phyloP scores from a whole-genome alignment of 92 coral and sea anemone genomes.

The Parazoanthus swiftii region DNA sequence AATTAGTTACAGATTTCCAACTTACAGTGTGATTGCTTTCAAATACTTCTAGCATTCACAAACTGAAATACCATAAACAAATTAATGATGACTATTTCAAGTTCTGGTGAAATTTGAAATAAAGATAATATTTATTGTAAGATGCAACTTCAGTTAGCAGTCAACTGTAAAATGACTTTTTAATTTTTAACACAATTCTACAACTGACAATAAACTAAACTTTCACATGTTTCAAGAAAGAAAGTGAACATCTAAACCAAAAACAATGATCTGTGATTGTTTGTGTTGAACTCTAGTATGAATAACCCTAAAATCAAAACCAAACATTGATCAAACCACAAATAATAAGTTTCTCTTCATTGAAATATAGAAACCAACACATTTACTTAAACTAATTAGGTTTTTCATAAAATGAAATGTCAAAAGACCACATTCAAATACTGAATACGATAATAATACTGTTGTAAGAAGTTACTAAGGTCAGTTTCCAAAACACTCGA shows the following conservation, averaged over 20 bases:
- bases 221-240: conserved; percentile 3
- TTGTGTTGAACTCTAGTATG: not conserved
- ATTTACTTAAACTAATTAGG: conserved; percentile 22
- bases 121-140: not conserved
- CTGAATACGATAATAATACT: not conserved
- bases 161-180: conserved; percentile 10
- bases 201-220: conserved; percentile 1
- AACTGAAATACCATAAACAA: not conserved
- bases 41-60: not conserved
- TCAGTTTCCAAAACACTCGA: not conserved
- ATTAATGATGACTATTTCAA: not conserved
- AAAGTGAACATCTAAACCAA: conserved; percentile 9
- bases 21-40: conserved; percentile 2
- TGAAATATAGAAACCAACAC: conserved; percentile 35
- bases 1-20: not conserved
- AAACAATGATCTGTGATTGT: conserved; percentile 27
- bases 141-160: not conserved
- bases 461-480: not conserved
- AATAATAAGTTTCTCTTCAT: conserved; percentile 20
- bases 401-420: conserved; percentile 1
- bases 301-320: conserved; percentile 7
- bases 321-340: conserved; percentile 22
- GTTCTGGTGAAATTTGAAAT: not conserved
- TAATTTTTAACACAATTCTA: not conserved
- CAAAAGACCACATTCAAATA: not conserved